These are phyloP conservation scores for Eclectus roratus DNA, from an alignment of 2,113 vertebrate species.

Conservation along the genomic window DNA sequence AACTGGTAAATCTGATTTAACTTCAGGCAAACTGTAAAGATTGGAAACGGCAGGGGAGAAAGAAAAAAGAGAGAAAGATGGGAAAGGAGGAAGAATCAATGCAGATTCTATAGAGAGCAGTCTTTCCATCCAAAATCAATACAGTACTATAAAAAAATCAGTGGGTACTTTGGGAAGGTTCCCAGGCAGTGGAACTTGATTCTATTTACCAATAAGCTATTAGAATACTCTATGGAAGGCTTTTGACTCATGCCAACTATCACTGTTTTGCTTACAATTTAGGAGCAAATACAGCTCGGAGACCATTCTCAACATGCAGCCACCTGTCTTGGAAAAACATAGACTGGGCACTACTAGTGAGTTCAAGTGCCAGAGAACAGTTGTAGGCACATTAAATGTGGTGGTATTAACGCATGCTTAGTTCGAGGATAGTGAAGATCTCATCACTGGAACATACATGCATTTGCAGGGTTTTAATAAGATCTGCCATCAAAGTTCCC, in stretches of 20 bases:
- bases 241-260: background rate
- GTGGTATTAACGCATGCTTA: background rate
- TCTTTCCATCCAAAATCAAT: background rate
- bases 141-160: background rate
- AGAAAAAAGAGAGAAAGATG: background rate
- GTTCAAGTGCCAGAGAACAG: background rate
- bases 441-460: background rate
- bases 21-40: background rate
- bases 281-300: background rate
- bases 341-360: background rate
- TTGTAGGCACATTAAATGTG: background rate
- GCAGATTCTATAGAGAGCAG: background rate
- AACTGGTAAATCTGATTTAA: constrained; percentile 21
- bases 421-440: background rate
- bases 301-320: background rate
- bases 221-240: background rate
- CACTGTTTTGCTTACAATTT: background rate
- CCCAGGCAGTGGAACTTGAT: background rate
- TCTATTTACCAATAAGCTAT: background rate
- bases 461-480: background rate
- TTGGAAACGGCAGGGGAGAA: background rate
- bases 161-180: background rate
- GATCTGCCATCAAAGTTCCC: background rate
- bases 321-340: background rate
- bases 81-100: background rate